phyloP scores from a whole-genome alignment of 2,113 vertebrate species.

The Burhinus oedicnemus region DNA sequence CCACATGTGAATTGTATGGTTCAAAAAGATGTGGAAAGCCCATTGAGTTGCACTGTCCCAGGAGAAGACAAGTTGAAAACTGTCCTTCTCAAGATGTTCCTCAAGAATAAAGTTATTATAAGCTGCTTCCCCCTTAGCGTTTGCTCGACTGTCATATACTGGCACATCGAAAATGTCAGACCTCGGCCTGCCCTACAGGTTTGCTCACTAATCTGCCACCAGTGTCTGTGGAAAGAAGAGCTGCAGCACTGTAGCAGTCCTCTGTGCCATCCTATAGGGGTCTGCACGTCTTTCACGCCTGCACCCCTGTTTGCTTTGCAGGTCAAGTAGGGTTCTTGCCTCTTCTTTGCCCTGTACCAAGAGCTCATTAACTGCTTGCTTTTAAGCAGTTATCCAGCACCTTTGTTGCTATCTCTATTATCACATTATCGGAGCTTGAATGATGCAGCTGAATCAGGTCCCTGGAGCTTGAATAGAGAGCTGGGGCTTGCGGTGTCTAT shows the following conservation, averaged over 20 bases:
- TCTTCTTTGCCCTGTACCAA: neutral
- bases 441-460: neutral
- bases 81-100: neutral
- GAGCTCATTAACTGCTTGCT: neutral
- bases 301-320: neutral
- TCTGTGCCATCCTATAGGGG: fast-evolving
- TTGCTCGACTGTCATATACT: neutral
- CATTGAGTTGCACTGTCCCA: neutral
- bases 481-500: neutral
- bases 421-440: neutral
- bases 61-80: neutral
- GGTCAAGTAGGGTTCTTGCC: neutral
- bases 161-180: neutral
- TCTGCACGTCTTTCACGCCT: too few species aligned
- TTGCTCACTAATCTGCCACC: neutral
- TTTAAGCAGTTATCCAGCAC: neutral
- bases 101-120: neutral
- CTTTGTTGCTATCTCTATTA: neutral
- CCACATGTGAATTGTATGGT: neutral
- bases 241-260: too few species aligned
- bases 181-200: neutral
- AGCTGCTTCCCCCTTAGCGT: neutral
- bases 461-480: neutral
- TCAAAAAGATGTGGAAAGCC: neutral
- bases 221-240: neutral